Evolutionary conservation across 2,113 vertebrate genomes (phyloP).

Genomic region (Psilopogon haemacephalus): DNA sequence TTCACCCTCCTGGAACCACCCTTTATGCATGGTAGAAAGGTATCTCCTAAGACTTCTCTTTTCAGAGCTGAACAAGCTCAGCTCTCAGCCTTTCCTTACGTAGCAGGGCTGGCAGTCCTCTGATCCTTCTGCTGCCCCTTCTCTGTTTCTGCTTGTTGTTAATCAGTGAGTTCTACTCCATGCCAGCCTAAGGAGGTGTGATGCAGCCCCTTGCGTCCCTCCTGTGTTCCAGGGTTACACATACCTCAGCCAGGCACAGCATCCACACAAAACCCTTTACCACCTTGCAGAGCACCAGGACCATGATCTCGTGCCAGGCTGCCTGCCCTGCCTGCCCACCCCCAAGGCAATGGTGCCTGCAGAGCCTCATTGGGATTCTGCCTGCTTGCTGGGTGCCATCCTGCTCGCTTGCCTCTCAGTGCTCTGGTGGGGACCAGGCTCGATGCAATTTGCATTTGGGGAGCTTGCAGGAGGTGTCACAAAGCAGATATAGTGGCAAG

Average conservation of each 20-base stretch:
- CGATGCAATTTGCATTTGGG: not conserved
- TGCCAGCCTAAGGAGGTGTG: not conserved
- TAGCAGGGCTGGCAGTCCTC: too few species aligned
- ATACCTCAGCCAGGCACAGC: accelerated
- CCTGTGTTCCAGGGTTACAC: accelerated
- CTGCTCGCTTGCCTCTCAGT: not conserved
- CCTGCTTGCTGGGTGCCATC: not conserved
- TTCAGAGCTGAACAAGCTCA: too few species aligned
- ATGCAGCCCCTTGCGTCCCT: not conserved
- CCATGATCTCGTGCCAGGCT: accelerated
- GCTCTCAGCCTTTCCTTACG: too few species aligned
- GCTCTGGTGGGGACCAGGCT: not conserved
- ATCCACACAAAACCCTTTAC: not conserved
- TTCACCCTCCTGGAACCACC: too few species aligned
- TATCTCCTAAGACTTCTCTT: too few species aligned
- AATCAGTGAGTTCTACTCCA: accelerated
- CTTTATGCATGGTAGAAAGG: too few species aligned
- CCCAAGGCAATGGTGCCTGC: not conserved
- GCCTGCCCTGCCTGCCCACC: accelerated
- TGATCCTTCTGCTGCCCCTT: too few species aligned
- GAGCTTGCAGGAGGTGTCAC: slow-evolving; percentile 36
- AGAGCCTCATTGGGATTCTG: slow-evolving; percentile 23
- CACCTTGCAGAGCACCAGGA: accelerated
- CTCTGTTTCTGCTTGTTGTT: too few species aligned
- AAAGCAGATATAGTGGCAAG: slow-evolving; percentile 4